Conservation (phyloP, 2,113 vertebrate species). For the Cheilinus undulatus region DNA sequence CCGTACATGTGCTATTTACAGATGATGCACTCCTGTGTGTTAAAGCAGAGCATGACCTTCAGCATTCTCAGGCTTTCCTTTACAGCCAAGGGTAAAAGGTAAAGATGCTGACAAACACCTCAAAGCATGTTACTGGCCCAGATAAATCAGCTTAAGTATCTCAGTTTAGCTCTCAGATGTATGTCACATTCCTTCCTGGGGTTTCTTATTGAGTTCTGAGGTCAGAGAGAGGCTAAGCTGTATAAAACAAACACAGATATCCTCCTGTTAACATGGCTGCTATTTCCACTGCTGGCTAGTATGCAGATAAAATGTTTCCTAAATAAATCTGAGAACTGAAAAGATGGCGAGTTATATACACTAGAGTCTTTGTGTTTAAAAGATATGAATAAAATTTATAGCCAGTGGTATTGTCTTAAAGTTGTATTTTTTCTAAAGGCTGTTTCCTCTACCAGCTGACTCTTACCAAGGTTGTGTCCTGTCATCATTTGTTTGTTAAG, state of each 20-base stretch:
- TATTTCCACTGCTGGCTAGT: neutral
- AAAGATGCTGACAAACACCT: slow-evolving; percentile 3
- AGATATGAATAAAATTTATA: too few species aligned
- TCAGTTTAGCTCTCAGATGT: neutral
- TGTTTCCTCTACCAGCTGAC: neutral
- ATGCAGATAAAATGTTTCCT: too few species aligned
- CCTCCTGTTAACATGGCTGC: neutral
- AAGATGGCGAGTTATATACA: too few species aligned
- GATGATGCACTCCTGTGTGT: neutral
- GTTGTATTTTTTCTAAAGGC: neutral
- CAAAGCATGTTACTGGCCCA: neutral
- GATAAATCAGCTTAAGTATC: neutral
- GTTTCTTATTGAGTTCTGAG: too few species aligned
- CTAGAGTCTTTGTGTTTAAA: too few species aligned
- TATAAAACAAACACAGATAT: neutral
- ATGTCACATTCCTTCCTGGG: neutral
- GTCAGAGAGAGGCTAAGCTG: neutral
- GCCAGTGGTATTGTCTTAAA: too few species aligned
- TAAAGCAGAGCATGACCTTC: neutral
- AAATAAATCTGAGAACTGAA: too few species aligned
- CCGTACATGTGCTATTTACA: neutral
- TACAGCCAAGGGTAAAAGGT: neutral
- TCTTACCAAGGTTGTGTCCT: neutral
- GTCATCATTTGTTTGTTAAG: neutral
- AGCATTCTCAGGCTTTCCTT: neutral